Conservation (phyloP, 2,797 vertebrate genomes). For the Valencia hispanica region DNA sequence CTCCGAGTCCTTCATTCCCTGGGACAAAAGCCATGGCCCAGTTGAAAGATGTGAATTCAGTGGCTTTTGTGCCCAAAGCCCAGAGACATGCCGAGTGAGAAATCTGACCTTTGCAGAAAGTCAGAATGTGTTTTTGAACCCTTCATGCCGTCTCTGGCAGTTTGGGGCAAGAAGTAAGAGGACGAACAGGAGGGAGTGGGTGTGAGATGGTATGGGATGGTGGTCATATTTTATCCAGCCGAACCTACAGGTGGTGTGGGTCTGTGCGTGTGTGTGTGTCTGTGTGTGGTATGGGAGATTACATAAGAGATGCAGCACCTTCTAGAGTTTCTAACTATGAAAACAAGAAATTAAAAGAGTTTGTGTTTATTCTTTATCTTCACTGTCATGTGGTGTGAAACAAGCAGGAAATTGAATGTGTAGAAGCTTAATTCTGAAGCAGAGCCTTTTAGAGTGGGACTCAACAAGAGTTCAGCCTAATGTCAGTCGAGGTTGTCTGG, state of each 20-base stretch:
- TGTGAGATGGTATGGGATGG: constrained; percentile 45
- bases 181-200: constrained; percentile 62
- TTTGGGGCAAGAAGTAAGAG: constrained; percentile 72
- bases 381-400: constrained; percentile 78
- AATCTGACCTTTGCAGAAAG: constrained; percentile 88
- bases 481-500: constrained; percentile 77
- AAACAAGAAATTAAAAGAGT: constrained; percentile 65
- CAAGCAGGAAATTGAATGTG: constrained; percentile 84
- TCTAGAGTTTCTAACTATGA: constrained; percentile 39
- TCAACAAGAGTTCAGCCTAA: constrained; percentile 75
- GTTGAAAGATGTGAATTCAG: constrained; percentile 89
- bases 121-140: constrained; percentile 84
- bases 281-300: constrained; percentile 13
- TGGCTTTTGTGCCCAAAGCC: constrained; percentile 85
- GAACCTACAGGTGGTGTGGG: constrained; percentile 58
- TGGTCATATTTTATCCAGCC: constrained; percentile 47
- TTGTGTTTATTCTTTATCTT: constrained; percentile 68
- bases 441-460: constrained; percentile 73
- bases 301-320: constrained; percentile 22
- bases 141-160: constrained; percentile 80
- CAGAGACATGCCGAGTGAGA: constrained; percentile 85
- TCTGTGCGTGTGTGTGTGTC: not conserved
- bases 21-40: constrained; percentile 82
- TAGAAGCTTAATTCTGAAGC: constrained; percentile 79
- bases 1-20: constrained; percentile 76